Conservation (phyloP, 2,113 vertebrate genomes). For the Morone saxatilis region DNA sequence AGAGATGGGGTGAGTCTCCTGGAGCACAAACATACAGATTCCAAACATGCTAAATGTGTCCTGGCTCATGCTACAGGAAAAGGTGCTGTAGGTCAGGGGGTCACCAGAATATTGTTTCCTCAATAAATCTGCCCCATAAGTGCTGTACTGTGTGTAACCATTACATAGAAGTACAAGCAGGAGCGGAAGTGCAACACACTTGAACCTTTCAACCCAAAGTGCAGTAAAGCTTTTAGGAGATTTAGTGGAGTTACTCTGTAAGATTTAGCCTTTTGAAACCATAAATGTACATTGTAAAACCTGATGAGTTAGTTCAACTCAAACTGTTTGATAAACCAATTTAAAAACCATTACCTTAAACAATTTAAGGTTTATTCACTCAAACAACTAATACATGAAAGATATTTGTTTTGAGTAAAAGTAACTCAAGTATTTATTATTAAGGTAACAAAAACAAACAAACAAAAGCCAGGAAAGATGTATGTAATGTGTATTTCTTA, state of each 20-base stretch:
- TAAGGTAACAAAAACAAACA: background rate
- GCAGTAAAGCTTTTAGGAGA: background rate
- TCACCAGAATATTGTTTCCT: background rate
- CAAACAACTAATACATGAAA: no score
- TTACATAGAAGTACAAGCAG: background rate
- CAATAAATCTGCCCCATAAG: background rate
- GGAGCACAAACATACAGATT: background rate
- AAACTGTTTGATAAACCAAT: no score
- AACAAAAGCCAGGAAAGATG: background rate
- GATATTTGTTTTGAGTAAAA: no score
- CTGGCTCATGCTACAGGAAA: background rate
- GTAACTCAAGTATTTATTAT: no score
- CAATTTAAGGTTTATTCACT: no score
- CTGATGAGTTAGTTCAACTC: no score
- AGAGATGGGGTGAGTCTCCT: background rate
- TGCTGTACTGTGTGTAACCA: background rate
- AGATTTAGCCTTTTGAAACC: background rate
- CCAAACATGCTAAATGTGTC: background rate
- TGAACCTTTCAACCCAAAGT: background rate
- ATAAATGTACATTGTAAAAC: background rate
- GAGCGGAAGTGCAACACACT: no score
- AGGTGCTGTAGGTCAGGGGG: background rate
- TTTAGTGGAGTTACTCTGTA: background rate
- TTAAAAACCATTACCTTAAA: no score
- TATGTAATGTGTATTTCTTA: background rate